phyloP scores from a whole-genome alignment of 2,888 invertebrate species.

The Philereme vetulata region DNA sequence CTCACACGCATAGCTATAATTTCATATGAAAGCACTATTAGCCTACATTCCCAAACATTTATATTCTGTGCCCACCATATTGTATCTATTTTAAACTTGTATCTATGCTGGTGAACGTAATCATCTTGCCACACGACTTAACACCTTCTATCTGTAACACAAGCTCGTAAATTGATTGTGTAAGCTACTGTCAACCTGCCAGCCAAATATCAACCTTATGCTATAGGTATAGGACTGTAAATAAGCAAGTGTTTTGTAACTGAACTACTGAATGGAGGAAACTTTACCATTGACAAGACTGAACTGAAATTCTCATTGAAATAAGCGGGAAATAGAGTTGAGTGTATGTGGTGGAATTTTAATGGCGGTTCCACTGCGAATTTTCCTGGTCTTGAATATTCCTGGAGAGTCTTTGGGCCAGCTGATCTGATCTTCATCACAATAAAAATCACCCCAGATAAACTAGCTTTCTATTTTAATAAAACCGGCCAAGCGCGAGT shows the following conservation, averaged over 20 bases:
- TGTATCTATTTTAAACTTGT: conserved; percentile 22
- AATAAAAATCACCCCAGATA: too few relatives aligned
- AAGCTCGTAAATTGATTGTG: not conserved
- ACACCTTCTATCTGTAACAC: not conserved
- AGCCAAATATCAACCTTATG: not conserved
- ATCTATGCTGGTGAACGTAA: conserved; percentile 16
- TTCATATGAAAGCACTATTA: conserved; percentile 25
- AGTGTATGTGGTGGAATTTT: not conserved
- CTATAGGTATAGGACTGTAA: not conserved
- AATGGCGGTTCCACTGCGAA: too few relatives aligned
- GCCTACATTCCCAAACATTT: conserved; percentile 20
- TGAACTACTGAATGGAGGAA: conserved; percentile 10
- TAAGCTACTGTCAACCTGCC: conserved; percentile 4
- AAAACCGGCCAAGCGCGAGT: too few relatives aligned
- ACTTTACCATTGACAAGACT: conserved; percentile 16
- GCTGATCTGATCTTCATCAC: too few relatives aligned
- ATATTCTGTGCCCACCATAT: conserved; percentile 15
- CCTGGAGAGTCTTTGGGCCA: too few relatives aligned
- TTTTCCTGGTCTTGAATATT: too few relatives aligned
- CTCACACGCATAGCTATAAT: conserved; percentile 20
- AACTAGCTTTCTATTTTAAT: too few relatives aligned
- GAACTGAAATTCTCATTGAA: conserved; percentile 2
- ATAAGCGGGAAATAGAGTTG: conserved; percentile 13
- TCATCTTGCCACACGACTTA: conserved; percentile 2
- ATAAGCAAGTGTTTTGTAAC: not conserved